phyloP scores from a whole-genome alignment of 2,888 invertebrate species.

The Helicoverpa assulta region DNA sequence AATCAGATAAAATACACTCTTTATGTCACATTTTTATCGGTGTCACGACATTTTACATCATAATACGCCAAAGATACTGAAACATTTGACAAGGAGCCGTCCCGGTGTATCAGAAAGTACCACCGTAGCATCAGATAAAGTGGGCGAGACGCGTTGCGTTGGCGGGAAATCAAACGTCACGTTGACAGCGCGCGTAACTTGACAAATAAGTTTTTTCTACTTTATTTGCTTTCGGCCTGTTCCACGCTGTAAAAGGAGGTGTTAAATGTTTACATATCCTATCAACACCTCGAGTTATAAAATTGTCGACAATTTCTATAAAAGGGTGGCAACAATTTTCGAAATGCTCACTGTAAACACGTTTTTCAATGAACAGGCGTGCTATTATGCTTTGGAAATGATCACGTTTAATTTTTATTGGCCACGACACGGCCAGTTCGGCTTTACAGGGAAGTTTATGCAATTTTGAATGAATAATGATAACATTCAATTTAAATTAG shows the following conservation, averaged over 20 bases:
- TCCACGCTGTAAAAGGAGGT: slow-evolving; percentile 64
- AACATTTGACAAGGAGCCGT: slow-evolving; percentile 59
- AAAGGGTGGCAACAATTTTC: slow-evolving; percentile 49
- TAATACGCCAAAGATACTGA: slow-evolving; percentile 54
- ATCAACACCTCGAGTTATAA: slow-evolving; percentile 60
- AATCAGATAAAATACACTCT: slow-evolving; percentile 56
- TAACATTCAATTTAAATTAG: slow-evolving; percentile 64
- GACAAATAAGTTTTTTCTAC: slow-evolving; percentile 61
- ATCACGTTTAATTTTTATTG: slow-evolving; percentile 68
- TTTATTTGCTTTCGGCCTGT: slow-evolving; percentile 64
- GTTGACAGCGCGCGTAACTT: slow-evolving; percentile 67
- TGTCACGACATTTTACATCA: slow-evolving; percentile 62
- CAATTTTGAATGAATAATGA: slow-evolving; percentile 63
- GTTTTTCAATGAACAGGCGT: slow-evolving; percentile 55
- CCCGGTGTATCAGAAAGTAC: slow-evolving; percentile 52
- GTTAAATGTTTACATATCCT: slow-evolving; percentile 64
- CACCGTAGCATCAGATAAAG: slow-evolving; percentile 46
- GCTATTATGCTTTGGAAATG: slow-evolving; percentile 44
- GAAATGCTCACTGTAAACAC: slow-evolving; percentile 53
- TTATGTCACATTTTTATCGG: slow-evolving; percentile 57
- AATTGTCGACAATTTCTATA: slow-evolving; percentile 50
- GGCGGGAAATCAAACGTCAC: slow-evolving; percentile 73
- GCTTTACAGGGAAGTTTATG: slow-evolving; percentile 54
- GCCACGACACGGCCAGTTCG: slow-evolving; percentile 64
- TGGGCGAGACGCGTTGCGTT: slow-evolving; percentile 53